phyloP scores from a whole-genome alignment of 2,797 vertebrate species.

The Oryzias sinensis region DNA sequence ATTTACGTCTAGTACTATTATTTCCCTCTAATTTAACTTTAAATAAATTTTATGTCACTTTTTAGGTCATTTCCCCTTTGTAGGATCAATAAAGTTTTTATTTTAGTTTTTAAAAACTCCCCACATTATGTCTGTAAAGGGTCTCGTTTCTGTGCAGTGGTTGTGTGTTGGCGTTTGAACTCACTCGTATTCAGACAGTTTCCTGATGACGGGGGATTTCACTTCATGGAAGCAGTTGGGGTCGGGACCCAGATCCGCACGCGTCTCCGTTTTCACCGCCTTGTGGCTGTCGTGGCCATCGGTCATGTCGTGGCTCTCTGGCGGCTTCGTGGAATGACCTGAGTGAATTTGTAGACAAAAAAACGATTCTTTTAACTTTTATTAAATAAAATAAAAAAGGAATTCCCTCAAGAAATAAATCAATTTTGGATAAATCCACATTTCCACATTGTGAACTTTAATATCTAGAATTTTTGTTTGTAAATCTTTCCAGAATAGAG shows the following conservation, averaged over 20 bases:
- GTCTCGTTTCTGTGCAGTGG: neutral
- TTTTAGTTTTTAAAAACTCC: too few relatives aligned
- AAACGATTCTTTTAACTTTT: neutral
- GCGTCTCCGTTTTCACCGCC: conserved; percentile 88
- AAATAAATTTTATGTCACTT: too few relatives aligned
- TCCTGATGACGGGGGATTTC: conserved; percentile 86
- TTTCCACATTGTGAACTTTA: too few relatives aligned
- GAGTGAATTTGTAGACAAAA: conserved; percentile 9
- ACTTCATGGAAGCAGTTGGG: conserved; percentile 84
- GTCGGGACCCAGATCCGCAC: conserved; percentile 75
- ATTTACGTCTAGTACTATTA: too few relatives aligned
- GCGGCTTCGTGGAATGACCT: conserved; percentile 56
- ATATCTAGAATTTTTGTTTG: too few relatives aligned
- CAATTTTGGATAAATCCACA: too few relatives aligned
- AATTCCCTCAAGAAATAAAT: too few relatives aligned
- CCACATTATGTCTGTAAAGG: too few relatives aligned
- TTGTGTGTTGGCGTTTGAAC: conserved; percentile 53
- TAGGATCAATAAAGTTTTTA: too few relatives aligned
- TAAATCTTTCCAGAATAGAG: too few relatives aligned
- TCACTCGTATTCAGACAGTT: conserved; percentile 83
- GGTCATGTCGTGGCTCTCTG: conserved; percentile 32
- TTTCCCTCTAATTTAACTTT: too few relatives aligned
- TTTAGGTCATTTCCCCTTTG: too few relatives aligned
- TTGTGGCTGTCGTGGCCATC: conserved; percentile 79
- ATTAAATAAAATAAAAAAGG: neutral